Percentiles rank a stretch among this genome's conserved stretches.
Conservation (phyloP, 2,888 invertebrate species). For the Amphipyra berbera region DNA sequence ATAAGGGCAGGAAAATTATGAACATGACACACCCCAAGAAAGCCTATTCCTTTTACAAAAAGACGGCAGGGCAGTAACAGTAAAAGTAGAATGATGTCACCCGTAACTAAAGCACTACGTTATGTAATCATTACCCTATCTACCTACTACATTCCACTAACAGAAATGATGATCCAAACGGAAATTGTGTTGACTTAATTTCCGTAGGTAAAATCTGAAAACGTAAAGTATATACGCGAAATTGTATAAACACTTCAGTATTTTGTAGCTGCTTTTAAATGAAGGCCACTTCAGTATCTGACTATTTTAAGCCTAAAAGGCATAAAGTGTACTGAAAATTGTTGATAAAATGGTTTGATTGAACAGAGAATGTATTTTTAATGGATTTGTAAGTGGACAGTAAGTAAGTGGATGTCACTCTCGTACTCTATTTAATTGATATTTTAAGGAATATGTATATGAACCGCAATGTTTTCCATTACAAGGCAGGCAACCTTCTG, state of each 20-base stretch:
- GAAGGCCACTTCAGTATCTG: not conserved
- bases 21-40: not conserved
- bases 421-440: too few relatives aligned
- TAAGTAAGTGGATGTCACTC: not conserved
- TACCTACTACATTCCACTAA: slow-evolving; percentile 7
- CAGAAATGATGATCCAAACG: slow-evolving; percentile 24
- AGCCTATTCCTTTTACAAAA: slow-evolving; percentile 6
- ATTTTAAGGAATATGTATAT: too few relatives aligned
- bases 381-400: too few relatives aligned
- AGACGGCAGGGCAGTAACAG: slow-evolving; percentile 4
- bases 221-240: not conserved
- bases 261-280: not conserved
- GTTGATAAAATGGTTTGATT: too few relatives aligned
- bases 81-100: slow-evolving; percentile 18
- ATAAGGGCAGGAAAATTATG: too few relatives aligned
- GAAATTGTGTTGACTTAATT: slow-evolving; percentile 43
- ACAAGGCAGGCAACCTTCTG: not conserved
- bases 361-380: too few relatives aligned
- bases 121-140: slow-evolving; percentile 1
- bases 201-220: slow-evolving; percentile 32
- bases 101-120: slow-evolving; percentile 9
- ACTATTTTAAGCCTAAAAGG: too few relatives aligned
- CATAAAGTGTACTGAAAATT: too few relatives aligned
- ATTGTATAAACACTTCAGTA: not conserved
- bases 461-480: not conserved